phyloP scores from a whole-genome alignment of 2,113 vertebrate genomes.

The Malurus cyaneus region DNA sequence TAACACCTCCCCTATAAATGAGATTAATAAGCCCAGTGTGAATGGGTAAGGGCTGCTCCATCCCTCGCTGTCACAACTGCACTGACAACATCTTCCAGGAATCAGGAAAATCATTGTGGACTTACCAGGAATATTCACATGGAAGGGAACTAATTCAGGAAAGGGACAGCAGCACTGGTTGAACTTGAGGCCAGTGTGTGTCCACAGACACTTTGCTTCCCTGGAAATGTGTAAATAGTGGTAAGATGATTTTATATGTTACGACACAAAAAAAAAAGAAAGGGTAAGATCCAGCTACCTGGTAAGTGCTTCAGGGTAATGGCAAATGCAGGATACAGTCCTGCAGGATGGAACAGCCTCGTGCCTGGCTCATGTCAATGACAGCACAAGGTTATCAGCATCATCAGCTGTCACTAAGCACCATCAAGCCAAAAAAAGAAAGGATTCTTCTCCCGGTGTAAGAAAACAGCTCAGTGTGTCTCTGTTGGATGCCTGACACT shows the following conservation, averaged over 20 bases:
- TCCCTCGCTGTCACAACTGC: background rate
- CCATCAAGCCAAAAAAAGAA: background rate
- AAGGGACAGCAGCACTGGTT: background rate
- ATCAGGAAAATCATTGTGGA: background rate
- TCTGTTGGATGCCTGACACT: background rate
- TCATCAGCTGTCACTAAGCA: background rate
- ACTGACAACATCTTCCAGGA: background rate
- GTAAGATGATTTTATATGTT: background rate
- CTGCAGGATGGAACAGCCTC: background rate
- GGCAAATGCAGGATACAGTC: background rate
- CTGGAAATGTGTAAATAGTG: background rate
- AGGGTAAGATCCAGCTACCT: background rate
- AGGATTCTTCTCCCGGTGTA: background rate
- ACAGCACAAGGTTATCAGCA: constrained; percentile 3
- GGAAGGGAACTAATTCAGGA: background rate
- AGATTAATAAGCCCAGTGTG: background rate
- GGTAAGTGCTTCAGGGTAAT: background rate
- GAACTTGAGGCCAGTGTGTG: background rate
- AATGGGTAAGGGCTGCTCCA: background rate
- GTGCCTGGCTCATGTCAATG: background rate
- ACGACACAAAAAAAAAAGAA: background rate
- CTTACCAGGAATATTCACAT: background rate
- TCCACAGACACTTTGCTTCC: background rate
- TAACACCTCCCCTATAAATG: background rate
- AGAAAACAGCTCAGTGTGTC: background rate